Evolutionary conservation across 2,113 vertebrate species (phyloP).

Genomic region (Microtus montanus): DNA sequence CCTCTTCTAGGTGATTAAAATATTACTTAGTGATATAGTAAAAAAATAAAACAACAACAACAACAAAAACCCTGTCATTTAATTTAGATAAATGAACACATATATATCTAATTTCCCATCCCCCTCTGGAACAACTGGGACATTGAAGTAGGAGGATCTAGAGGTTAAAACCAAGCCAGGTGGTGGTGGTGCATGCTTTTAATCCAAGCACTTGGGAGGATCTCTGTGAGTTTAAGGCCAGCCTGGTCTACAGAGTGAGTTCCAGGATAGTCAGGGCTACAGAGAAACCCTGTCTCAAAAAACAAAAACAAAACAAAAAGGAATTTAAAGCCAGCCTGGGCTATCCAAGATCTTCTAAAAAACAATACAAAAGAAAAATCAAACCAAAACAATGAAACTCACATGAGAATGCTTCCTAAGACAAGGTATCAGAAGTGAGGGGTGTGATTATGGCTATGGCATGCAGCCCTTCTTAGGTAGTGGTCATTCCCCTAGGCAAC

Average conservation of each 20-base stretch:
- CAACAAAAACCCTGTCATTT: background rate
- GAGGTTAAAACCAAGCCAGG: background rate
- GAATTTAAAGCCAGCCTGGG: background rate
- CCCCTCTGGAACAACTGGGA: no score
- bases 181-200: background rate
- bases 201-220: background rate
- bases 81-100: conserved; percentile 3
- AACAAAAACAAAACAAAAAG: background rate
- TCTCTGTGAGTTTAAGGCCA: background rate
- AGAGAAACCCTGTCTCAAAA: background rate
- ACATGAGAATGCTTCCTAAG: background rate
- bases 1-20: conserved; percentile 14
- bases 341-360: background rate
- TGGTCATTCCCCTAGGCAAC: background rate
- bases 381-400: background rate
- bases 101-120: background rate
- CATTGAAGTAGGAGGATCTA: background rate
- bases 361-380: background rate
- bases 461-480: rapidly evolving
- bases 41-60: no score
- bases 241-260: background rate
- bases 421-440: background rate
- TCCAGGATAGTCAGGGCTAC: background rate
- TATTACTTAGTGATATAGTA: background rate
- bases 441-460: background rate